phyloP scores from a whole-genome alignment of 2,797 vertebrate genomes.

The Podarcis siculus region DNA sequence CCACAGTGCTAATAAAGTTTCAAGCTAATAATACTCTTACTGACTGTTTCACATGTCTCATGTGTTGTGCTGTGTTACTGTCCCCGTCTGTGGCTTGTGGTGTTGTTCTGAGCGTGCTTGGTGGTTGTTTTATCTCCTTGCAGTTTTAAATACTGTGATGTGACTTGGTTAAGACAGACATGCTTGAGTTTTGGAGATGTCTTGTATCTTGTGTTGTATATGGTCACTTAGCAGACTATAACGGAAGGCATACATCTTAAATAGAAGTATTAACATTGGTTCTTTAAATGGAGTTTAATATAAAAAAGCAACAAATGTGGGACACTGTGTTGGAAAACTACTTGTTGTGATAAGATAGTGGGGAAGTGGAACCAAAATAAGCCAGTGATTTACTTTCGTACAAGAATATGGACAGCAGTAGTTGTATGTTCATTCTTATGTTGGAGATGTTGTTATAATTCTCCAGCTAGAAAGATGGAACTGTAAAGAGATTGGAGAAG shows the following conservation, averaged over 20 bases:
- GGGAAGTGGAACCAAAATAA: constrained; percentile 31
- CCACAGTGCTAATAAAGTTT: background rate
- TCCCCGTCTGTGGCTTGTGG: background rate
- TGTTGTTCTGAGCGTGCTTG: background rate
- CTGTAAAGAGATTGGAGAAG: constrained; percentile 4
- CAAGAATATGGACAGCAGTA: constrained; percentile 25
- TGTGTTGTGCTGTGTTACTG: constrained; percentile 16
- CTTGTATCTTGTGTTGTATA: background rate
- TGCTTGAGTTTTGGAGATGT: constrained; percentile 6
- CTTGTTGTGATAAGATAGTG: background rate
- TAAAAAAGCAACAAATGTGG: background rate
- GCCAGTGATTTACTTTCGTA: constrained; percentile 18
- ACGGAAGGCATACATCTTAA: constrained; percentile 39
- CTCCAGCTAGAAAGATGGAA: constrained; percentile 5
- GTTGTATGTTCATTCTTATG: constrained; percentile 13
- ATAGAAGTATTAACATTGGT: background rate
- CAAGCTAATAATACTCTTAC: constrained; percentile 20
- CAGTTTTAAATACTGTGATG: constrained; percentile 9
- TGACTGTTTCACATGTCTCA: background rate
- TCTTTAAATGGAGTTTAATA: constrained; percentile 26
- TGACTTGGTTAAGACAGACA: constrained; percentile 13
- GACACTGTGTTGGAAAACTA: constrained; percentile 28
- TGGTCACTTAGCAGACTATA: background rate
- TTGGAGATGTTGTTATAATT: background rate
- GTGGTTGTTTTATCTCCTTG: background rate